Conservation (phyloP, 2,888 invertebrate species). For the Plagodis pulveraria region DNA sequence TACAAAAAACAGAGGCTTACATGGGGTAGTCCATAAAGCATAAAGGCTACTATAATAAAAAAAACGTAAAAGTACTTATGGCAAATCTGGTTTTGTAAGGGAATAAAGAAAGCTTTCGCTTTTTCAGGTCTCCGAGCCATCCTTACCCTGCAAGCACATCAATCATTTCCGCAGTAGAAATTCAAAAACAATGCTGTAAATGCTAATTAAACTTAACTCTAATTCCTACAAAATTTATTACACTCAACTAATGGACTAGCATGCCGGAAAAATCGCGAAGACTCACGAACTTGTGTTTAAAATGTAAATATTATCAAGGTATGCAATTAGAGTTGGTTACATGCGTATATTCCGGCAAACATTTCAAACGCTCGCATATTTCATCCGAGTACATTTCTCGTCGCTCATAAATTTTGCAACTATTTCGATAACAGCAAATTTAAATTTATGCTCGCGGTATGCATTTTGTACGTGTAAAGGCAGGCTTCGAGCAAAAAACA, state of each 20-base stretch:
- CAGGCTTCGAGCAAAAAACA: conserved; percentile 69
- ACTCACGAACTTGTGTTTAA: conserved; percentile 34
- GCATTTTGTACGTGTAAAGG: conserved; percentile 74
- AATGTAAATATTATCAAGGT: conserved; percentile 47
- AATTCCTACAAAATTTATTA: conserved; percentile 29
- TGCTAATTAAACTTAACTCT: conserved; percentile 13
- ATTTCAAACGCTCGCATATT: conserved; percentile 60
- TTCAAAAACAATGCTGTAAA: conserved; percentile 8
- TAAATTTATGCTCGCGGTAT: conserved; percentile 76
- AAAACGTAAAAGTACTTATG: no score
- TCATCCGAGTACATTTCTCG: conserved; percentile 68
- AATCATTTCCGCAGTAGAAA: conserved; percentile 2
- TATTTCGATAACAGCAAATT: conserved; percentile 81
- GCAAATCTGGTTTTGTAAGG: no score
- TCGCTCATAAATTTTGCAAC: conserved; percentile 73
- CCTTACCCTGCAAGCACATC: background rate
- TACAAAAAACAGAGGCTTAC: no score
- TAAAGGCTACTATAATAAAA: no score
- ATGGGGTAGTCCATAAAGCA: no score
- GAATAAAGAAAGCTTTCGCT: no score
- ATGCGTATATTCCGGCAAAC: conserved; percentile 56
- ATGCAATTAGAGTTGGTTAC: conserved; percentile 60
- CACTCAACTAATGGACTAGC: conserved; percentile 25
- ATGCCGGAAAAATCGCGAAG: conserved; percentile 41
- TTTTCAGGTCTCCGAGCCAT: background rate